These are phyloP conservation scores for Scomber scombrus DNA, from an alignment of 2,113 vertebrate species.

Conservation along the genomic window DNA sequence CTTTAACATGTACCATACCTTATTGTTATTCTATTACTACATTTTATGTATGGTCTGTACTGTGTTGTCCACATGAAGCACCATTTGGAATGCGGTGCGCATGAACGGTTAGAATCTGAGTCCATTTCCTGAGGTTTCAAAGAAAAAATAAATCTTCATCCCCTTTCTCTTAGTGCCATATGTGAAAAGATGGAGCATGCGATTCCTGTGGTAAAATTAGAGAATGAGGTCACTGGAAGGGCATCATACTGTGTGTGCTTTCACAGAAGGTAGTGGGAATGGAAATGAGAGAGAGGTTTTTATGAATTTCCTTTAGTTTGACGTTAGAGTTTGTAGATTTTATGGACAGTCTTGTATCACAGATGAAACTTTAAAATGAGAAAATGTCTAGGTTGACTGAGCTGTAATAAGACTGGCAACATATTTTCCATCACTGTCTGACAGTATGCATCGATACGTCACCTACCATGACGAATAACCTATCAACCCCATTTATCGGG, in stretches of 20 bases:
- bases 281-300: too few relatives aligned
- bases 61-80: background rate
- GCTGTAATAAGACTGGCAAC: background rate
- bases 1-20: background rate
- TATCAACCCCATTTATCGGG: conserved; percentile 42
- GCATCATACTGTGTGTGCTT: conserved; percentile 5
- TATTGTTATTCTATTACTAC: conserved; percentile 31
- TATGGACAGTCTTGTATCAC: background rate
- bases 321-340: background rate
- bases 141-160: conserved; percentile 61
- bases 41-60: conserved; percentile 15
- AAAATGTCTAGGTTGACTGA: too few relatives aligned
- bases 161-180: conserved; percentile 37
- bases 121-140: conserved; percentile 57
- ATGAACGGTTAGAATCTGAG: conserved; percentile 25
- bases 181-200: conserved; percentile 27
- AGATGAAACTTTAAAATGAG: background rate
- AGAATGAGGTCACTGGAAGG: conserved; percentile 48
- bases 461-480: conserved; percentile 45
- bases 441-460: conserved; percentile 7
- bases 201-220: conserved; percentile 52
- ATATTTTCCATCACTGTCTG: background rate
- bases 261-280: conserved; percentile 11
- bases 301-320: too few relatives aligned
- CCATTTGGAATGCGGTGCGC: conserved; percentile 27